phyloP scores from a whole-genome alignment of 2,113 vertebrate species.

The Callionymus lyra region DNA sequence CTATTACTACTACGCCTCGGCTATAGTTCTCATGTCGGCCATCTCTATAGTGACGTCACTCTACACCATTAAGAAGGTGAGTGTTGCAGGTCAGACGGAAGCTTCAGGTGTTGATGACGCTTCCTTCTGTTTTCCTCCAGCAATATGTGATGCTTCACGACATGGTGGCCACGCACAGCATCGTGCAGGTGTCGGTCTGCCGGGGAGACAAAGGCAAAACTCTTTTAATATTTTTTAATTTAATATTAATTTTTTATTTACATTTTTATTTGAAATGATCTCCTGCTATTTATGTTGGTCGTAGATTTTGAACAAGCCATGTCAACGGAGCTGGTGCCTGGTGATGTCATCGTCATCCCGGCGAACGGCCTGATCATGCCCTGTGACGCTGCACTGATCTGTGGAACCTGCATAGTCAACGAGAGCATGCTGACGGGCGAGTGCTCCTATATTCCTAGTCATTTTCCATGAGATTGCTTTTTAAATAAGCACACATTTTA shows the following conservation, averaged over 20 bases:
- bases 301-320: conserved; percentile 82
- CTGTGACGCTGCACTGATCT: conserved; percentile 84
- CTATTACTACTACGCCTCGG: conserved; percentile 87
- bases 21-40: conserved; percentile 88
- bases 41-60: conserved; percentile 87
- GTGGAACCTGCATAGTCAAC: conserved; percentile 90
- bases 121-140: conserved; percentile 55
- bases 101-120: too few species aligned
- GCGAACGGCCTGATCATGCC: conserved; percentile 89
- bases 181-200: conserved; percentile 84
- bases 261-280: not conserved
- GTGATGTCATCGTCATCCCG: conserved; percentile 85
- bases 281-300: not conserved
- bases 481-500: too few species aligned
- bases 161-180: conserved; percentile 90
- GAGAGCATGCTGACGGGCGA: conserved; percentile 96
- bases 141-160: conserved; percentile 92
- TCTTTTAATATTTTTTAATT: not conserved
- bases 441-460: not conserved
- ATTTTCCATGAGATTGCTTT: too few species aligned
- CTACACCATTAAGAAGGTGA: conserved; percentile 90
- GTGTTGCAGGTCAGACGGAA: conserved; percentile 14
- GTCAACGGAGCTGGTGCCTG: conserved; percentile 91
- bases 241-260: too few species aligned
- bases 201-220: conserved; percentile 74